These are phyloP conservation scores for Nomada flava DNA, from an alignment of 2,888 invertebrate species.

Conservation along the genomic window DNA sequence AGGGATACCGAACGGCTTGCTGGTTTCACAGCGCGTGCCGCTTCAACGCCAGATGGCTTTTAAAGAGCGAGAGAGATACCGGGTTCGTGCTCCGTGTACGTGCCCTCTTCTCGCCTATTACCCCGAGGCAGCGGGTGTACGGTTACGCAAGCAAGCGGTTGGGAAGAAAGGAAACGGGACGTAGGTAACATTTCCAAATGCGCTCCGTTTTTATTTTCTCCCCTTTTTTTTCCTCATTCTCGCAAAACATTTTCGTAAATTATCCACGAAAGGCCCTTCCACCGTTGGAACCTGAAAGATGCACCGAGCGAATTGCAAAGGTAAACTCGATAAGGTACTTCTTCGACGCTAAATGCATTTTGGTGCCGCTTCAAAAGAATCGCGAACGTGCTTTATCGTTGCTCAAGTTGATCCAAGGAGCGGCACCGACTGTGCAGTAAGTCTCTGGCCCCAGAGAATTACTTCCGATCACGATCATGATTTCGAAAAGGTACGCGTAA, in stretches of 20 bases:
- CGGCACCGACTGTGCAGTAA: too few species aligned
- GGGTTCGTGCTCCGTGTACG: conserved; percentile 25
- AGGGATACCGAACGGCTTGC: conserved; percentile 56
- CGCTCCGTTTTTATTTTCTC: not conserved
- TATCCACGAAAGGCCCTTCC: not conserved
- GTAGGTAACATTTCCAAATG: conserved; percentile 38
- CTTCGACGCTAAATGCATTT: too few species aligned
- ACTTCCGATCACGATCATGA: conserved; percentile 21
- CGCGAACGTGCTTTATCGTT: too few species aligned
- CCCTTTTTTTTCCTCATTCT: not conserved
- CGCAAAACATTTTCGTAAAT: not conserved
- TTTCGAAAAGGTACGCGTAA: conserved; percentile 13
- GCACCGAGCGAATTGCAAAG: too few species aligned
- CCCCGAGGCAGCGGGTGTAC: conserved; percentile 63
- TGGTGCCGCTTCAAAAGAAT: not conserved
- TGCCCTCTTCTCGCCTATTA: conserved; percentile 55
- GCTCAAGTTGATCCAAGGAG: too few species aligned
- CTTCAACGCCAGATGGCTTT: conserved; percentile 70
- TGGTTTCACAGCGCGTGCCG: conserved; percentile 73
- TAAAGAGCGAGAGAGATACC: conserved; percentile 48
- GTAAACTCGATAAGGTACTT: too few species aligned
- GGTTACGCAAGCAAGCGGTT: conserved; percentile 62
- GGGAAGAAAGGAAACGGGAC: conserved; percentile 58
- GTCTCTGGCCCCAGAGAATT: not conserved
- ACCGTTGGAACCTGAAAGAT: too few species aligned